Base-by-base conservation (phyloP, 2,888 invertebrate species). In the Oscheius onirici region DNA sequence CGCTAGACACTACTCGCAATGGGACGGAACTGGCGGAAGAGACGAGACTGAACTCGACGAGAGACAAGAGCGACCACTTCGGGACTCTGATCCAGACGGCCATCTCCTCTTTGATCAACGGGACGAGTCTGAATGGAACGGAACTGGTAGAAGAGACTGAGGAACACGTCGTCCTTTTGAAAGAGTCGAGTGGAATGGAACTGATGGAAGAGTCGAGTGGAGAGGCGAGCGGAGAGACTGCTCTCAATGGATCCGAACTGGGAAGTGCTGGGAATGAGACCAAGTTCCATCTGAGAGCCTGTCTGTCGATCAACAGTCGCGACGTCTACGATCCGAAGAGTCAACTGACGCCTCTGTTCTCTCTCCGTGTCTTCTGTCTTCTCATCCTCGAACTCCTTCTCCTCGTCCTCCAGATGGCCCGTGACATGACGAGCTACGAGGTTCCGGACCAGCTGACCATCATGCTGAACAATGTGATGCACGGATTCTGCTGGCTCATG, bases 381-480 rank as follows among this genome's bases (percentile, higher is more conserved):
- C 49, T 63, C n/a, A 26, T 28, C 10, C 2, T 46, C 20, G 63
- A 63, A 28, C 10, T 26, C 6, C 26, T 63, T 28, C 20, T 63
- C 2, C 20, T 63, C 26, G 63, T 28, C 3, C 46, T 63, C 34
- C 63, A 63, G 17, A 28, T 26, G 8, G 63, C 34, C 28, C n/a
- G 24, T 17, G 28, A 49, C 28, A 34, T 49, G 11, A 49, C 49
- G 6, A 44, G 28, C 26, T 63, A 63, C 63, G 17, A 63, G n/a
- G 11, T 46, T 10, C 49, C 63, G 5, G 63, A 63, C 34, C 63
- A 46, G 28, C n/a, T 63, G 17, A 20, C 63, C 15, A 51, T 34
- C 34, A 28, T 49, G n/a, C n/a, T 63, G 8, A 49, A 15, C 63
- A 63, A 63, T 28, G 6, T 63, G n/a, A n/a, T 46, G 15, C 63